phyloP scores from a whole-genome alignment of 1,140 invertebrate species.

The Aleiodes sp. region DNA sequence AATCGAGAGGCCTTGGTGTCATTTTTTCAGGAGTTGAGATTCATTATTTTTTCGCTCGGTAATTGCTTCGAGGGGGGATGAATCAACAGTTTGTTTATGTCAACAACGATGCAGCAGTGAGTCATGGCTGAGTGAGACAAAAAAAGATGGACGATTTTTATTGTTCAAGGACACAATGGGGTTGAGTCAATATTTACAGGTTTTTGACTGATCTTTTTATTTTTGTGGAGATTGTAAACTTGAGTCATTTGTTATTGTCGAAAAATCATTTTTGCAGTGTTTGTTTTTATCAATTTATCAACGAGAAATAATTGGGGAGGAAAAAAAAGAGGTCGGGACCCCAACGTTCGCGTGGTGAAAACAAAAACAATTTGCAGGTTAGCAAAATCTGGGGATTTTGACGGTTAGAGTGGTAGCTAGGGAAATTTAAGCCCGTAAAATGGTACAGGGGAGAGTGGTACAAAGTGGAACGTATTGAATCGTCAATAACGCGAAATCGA shows the following conservation, averaged over 20 bases:
- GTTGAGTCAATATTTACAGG: not conserved
- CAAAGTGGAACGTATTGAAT: too few relatives aligned
- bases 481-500: not conserved
- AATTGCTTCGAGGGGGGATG: not conserved
- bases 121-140: not conserved
- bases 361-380: too few relatives aligned
- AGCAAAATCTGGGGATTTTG: too few relatives aligned
- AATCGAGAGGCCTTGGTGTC: not conserved
- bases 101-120: not conserved
- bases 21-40: not conserved
- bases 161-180: not conserved
- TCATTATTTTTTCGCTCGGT: not conserved
- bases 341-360: too few relatives aligned
- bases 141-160: not conserved
- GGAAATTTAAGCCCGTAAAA: too few relatives aligned
- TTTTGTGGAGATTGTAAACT: not conserved
- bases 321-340: too few relatives aligned
- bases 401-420: too few relatives aligned
- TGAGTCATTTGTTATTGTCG: not conserved
- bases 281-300: too few relatives aligned
- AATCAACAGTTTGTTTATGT: not conserved
- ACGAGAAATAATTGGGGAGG: not conserved
- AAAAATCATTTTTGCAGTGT: too few relatives aligned
- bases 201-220: not conserved
- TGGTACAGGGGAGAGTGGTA: too few relatives aligned